phyloP scores from a whole-genome alignment of 2,797 vertebrate species.

The Rousettus madagascariensis region DNA sequence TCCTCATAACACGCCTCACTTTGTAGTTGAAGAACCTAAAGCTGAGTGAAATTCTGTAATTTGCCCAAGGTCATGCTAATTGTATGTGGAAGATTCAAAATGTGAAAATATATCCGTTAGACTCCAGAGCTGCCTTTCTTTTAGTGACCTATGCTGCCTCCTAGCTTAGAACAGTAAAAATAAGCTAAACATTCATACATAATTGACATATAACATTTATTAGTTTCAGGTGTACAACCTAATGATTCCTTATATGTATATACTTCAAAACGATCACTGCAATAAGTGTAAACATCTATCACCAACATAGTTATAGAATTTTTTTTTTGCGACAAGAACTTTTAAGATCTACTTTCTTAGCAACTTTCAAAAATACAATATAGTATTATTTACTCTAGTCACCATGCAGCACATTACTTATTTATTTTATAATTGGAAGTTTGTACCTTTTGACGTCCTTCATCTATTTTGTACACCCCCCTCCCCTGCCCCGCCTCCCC shows the following conservation, averaged over 20 bases:
- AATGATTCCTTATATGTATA: neutral
- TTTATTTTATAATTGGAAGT: neutral
- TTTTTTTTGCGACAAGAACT: neutral
- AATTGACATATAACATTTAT: neutral
- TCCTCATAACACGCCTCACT: neutral
- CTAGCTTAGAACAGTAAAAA: slow-evolving; percentile 2
- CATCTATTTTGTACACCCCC: neutral
- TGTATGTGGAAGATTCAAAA: neutral
- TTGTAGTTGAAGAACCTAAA: neutral
- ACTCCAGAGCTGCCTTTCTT: neutral
- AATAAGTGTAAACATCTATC: neutral
- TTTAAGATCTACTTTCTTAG: neutral
- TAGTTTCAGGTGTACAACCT: neutral
- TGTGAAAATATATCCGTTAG: slow-evolving; percentile 5
- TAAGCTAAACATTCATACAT: neutral
- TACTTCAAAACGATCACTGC: neutral
- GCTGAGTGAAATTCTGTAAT: neutral
- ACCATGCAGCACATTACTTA: neutral
- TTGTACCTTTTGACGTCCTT: neutral
- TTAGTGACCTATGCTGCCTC: neutral
- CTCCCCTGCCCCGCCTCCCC: neutral
- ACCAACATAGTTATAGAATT: neutral
- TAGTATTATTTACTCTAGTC: neutral
- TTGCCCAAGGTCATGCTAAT: neutral
- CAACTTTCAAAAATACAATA: neutral